Percentiles rank a stretch among this genome's conserved stretches.
Conservation (phyloP, 2,888 invertebrate genomes). For the Patella depressa region DNA sequence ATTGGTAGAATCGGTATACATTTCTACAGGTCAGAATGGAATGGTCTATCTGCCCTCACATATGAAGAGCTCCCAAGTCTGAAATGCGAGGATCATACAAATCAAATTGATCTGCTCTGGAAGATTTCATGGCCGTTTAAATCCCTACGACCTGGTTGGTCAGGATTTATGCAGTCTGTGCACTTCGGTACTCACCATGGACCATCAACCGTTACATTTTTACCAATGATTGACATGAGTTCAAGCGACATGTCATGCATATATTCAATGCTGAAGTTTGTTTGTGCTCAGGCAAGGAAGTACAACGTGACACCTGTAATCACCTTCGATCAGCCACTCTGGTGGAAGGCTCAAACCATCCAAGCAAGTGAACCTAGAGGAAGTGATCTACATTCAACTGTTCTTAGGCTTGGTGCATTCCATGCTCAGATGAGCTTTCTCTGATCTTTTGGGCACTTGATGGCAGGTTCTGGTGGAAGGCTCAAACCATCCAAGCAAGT, state of each 20-base stretch:
- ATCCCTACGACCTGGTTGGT: neutral
- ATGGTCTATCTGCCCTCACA: neutral
- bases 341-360: conserved; percentile 37
- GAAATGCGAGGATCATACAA: neutral
- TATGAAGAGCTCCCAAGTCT: neutral
- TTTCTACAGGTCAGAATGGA: neutral
- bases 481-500: conserved; percentile 25
- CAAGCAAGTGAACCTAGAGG: conserved; percentile 14
- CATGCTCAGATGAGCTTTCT: conserved; percentile 45
- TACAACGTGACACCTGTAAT: conserved; percentile 29
- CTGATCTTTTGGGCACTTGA: conserved; percentile 43
- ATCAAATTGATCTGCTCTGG: conserved; percentile 4
- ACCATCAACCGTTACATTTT: conserved; percentile 17
- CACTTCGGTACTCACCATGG: neutral
- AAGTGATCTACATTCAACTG: conserved; percentile 26
- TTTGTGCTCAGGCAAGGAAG: conserved; percentile 20
- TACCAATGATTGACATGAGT: conserved; percentile 36
- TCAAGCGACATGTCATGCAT: conserved; percentile 39
- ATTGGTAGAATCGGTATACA: neutral
- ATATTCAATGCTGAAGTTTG: conserved; percentile 33
- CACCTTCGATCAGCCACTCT: conserved; percentile 48
- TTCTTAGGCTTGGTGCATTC: conserved; percentile 34
- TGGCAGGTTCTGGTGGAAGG: conserved; percentile 47
- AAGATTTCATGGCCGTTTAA: conserved; percentile 15
- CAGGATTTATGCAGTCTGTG: neutral